These are phyloP conservation scores for Sitta carolinensis DNA, from an alignment of 2,797 vertebrate genomes.

Conservation along the genomic window DNA sequence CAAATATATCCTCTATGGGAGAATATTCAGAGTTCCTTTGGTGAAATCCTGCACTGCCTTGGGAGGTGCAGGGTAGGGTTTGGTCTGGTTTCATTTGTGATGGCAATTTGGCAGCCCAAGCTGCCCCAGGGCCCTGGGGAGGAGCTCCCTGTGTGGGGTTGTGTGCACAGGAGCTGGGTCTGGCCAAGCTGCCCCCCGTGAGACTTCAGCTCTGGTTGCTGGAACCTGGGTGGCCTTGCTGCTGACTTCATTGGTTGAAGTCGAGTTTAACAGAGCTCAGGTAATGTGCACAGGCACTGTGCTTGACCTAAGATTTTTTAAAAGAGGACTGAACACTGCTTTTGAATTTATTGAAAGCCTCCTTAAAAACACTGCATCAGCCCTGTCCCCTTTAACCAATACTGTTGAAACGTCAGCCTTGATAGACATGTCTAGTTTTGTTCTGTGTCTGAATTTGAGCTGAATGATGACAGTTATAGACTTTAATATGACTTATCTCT, in stretches of 20 bases:
- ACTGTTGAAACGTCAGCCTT: not conserved
- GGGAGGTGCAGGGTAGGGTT: not conserved
- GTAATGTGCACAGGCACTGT: not conserved
- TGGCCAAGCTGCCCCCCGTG: not conserved
- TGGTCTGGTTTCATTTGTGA: not conserved
- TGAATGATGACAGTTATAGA: not conserved
- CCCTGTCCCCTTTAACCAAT: not conserved
- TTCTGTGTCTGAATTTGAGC: not conserved
- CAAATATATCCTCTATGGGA: not conserved
- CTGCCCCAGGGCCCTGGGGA: not conserved
- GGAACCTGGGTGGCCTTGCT: not conserved
- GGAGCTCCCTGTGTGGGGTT: not conserved
- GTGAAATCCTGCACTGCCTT: not conserved
- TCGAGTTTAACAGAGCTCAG: not conserved
- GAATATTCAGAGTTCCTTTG: not conserved
- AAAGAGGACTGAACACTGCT: not conserved
- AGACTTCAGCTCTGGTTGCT: not conserved
- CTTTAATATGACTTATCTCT: not conserved
- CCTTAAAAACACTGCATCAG: not conserved
- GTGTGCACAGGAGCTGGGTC: not conserved
- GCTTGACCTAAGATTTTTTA: not conserved
- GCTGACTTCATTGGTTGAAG: not conserved
- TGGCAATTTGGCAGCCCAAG: not conserved
- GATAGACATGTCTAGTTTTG: not conserved
- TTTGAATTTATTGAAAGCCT: not conserved